These are phyloP conservation scores for Microchirus variegatus DNA, from an alignment of 2,797 vertebrate genomes.

Conservation along the genomic window DNA sequence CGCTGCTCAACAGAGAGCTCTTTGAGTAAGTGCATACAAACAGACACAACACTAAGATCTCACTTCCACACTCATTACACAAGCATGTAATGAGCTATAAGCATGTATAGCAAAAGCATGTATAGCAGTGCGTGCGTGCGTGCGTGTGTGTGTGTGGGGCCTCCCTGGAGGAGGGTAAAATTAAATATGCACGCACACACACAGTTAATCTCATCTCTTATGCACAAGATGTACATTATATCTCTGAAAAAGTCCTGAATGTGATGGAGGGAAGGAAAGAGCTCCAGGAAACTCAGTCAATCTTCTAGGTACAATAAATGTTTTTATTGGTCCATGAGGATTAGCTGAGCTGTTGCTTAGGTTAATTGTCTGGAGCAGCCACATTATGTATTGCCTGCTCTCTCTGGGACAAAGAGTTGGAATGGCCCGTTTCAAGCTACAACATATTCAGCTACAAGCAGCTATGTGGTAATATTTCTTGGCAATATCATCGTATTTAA, in stretches of 20 bases:
- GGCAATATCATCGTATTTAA: no score
- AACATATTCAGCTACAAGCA: no score
- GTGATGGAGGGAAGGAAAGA: neutral
- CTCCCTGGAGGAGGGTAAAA: no score
- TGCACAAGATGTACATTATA: neutral
- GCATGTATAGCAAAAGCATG: no score
- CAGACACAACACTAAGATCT: neutral
- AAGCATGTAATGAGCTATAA: no score
- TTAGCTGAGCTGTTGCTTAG: neutral
- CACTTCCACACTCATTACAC: neutral
- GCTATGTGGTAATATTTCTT: no score
- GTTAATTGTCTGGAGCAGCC: neutral
- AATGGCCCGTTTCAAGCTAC: no score
- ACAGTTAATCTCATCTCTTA: neutral
- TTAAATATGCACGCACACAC: no score
- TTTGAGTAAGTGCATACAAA: slow-evolving; percentile 87
- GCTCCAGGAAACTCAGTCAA: neutral
- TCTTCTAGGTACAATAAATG: neutral
- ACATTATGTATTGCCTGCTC: neutral
- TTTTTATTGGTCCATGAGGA: neutral
- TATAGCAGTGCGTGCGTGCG: no score
- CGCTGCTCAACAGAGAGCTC: slow-evolving; percentile 91
- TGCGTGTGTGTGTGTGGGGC: no score
- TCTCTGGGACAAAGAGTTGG: neutral
- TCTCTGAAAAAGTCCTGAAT: neutral